Conservation (phyloP, 2,888 invertebrate genomes). For the Agapostemon virescens region DNA sequence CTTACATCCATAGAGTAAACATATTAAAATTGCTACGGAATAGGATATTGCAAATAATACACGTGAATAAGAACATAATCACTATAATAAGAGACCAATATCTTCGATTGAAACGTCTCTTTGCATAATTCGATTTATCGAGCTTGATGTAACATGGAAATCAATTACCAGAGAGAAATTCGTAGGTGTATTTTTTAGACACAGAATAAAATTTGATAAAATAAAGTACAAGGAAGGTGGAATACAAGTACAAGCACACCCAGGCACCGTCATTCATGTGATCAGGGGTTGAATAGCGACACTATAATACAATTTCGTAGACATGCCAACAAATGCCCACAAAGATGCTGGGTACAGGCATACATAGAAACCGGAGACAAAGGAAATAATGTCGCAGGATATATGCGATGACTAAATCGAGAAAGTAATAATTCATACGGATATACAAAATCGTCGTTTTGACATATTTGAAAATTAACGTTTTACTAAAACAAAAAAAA, state of each 20-base stretch:
- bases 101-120: background rate
- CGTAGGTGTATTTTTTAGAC: background rate
- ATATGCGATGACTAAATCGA: constrained; percentile 5
- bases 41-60: background rate
- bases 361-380: constrained; percentile 1
- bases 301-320: constrained; percentile 24
- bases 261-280: background rate
- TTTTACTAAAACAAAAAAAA: constrained; percentile 4
- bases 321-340: constrained; percentile 20
- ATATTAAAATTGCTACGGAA: background rate
- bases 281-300: constrained; percentile 38
- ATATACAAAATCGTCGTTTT: constrained; percentile 15
- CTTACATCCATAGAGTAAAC: background rate
- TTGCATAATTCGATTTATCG: background rate
- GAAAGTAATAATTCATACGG: constrained; percentile 38
- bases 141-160: background rate
- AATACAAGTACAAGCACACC: background rate
- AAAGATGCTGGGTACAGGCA: constrained; percentile 65
- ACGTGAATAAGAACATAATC: background rate
- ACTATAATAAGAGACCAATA: background rate
- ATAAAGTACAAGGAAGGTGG: background rate
- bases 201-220: background rate
- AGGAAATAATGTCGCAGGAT: background rate
- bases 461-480: constrained; percentile 47
- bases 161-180: background rate